Evolutionary conservation across 2,113 vertebrate genomes (phyloP).

Genomic region (Urocynchramus pylzowi): DNA sequence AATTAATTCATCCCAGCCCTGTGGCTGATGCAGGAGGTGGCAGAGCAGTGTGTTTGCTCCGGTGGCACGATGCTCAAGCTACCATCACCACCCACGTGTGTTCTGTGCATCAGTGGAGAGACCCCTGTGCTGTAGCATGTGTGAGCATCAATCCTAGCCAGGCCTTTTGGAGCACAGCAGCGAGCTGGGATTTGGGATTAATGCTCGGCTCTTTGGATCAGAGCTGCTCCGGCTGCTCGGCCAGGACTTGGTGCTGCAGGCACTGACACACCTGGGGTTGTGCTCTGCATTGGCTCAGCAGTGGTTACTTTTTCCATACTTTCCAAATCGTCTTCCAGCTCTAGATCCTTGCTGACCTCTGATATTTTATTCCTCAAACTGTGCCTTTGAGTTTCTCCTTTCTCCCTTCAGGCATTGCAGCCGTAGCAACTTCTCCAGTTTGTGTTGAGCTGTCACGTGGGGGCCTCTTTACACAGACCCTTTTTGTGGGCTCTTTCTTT

Average conservation of each 20-base stretch:
- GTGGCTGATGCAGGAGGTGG: neutral
- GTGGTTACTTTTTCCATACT: neutral
- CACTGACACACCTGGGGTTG: neutral
- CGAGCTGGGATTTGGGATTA: neutral
- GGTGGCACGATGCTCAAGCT: neutral
- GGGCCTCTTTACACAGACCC: neutral
- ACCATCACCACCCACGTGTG: neutral
- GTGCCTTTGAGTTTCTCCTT: constrained; percentile 44
- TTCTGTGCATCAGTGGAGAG: neutral
- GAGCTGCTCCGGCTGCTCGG: neutral
- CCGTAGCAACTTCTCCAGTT: neutral
- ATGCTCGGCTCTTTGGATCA: neutral
- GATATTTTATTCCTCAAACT: neutral
- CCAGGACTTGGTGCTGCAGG: neutral
- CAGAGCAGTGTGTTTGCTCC: neutral
- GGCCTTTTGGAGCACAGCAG: neutral
- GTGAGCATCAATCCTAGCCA: neutral
- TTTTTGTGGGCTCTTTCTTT: neutral
- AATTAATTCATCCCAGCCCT: neutral
- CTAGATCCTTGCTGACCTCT: neutral
- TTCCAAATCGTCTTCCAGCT: constrained; percentile 2
- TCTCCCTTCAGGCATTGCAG: neutral
- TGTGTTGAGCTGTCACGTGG: neutral
- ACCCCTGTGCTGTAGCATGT: neutral
- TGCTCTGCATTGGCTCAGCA: neutral